These are phyloP conservation scores for Acridotheres tristis DNA, from an alignment of 2,797 vertebrate species.

Conservation along the genomic window DNA sequence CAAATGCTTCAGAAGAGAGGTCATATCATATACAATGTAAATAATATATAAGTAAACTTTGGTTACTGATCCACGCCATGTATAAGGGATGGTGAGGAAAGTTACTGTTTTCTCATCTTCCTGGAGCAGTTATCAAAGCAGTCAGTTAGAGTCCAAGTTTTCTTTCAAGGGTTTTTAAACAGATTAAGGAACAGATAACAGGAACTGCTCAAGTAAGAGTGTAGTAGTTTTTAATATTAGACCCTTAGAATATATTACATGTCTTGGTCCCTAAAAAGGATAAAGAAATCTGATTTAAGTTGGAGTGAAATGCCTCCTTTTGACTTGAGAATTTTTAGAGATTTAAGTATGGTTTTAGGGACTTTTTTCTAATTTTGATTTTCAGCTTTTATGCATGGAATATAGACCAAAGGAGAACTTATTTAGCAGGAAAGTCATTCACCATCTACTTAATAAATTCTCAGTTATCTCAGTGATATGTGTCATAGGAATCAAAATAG, in stretches of 20 bases:
- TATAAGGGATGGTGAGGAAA: background rate
- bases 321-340: background rate
- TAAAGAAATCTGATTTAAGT: background rate
- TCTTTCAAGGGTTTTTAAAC: background rate
- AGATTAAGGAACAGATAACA: background rate
- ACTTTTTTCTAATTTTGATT: background rate
- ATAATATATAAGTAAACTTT: background rate
- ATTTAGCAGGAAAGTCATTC: background rate
- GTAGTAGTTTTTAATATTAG: conserved; percentile 38
- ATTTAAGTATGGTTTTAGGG: rapidly evolving
- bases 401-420: background rate
- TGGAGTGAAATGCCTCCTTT: background rate
- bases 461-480: background rate
- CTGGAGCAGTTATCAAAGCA: background rate
- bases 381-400: background rate
- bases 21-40: background rate
- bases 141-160: background rate
- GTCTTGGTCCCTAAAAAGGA: background rate
- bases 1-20: conserved; percentile 1
- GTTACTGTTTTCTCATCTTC: background rate
- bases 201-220: conserved; percentile 28
- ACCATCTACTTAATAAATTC: background rate
- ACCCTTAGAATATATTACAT: background rate
- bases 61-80: background rate
- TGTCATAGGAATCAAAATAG: background rate